Percentiles rank a stretch among this genome's conserved stretches.
Conservation (phyloP, 2,888 invertebrate genomes). For the Cryptus armator region DNA sequence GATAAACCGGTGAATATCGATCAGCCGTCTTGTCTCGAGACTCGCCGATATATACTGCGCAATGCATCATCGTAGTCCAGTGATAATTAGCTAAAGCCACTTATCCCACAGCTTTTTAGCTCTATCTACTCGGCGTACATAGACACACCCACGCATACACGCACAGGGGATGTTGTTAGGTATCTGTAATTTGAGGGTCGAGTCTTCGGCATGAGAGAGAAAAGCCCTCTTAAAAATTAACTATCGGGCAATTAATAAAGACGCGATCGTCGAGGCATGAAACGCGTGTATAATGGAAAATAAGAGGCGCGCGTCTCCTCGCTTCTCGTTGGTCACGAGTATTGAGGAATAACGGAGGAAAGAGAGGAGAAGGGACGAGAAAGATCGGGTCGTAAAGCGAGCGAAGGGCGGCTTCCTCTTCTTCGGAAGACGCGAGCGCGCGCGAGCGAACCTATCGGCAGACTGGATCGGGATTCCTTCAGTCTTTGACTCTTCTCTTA, state of each 20-base stretch:
- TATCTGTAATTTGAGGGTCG: background rate
- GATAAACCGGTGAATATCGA: constrained; percentile 23
- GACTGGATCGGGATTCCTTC: constrained; percentile 62
- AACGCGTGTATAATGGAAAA: constrained; percentile 60
- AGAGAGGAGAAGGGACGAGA: background rate
- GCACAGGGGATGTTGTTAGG: background rate
- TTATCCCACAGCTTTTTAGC: constrained; percentile 33
- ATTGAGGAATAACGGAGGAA: background rate
- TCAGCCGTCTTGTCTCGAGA: background rate
- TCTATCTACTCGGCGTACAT: no score
- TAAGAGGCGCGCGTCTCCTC: constrained; percentile 28
- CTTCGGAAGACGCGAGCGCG: constrained; percentile 22
- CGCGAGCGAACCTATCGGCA: constrained; percentile 54
- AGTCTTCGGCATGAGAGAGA: constrained; percentile 32
- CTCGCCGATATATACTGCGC: background rate
- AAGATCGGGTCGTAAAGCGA: constrained; percentile 50
- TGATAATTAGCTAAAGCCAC: background rate
- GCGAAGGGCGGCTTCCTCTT: constrained; percentile 56
- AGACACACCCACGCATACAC: background rate
- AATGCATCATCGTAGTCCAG: no score
- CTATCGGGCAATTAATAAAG: constrained; percentile 54
- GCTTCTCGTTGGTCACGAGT: constrained; percentile 4
- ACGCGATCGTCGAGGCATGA: constrained; percentile 56
- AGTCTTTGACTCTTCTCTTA: constrained; percentile 50
- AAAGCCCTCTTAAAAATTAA: constrained; percentile 45